Conservation (phyloP, 64 coral and sea anemone species). For the Montipora capricornis region DNA sequence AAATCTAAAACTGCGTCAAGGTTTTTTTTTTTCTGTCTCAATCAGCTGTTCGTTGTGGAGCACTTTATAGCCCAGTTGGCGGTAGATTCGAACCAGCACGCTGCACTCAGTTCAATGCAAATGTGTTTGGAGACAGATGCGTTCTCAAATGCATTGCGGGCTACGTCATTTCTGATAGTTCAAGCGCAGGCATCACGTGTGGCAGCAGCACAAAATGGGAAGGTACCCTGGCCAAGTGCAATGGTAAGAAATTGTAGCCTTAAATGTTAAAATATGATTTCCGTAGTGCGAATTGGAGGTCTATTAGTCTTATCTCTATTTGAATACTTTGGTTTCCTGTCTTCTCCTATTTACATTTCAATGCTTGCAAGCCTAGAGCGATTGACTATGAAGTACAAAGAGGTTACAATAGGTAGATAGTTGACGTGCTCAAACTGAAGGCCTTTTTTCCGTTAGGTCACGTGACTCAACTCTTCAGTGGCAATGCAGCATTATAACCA, state of each 20-base stretch:
- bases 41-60: constrained; percentile 42
- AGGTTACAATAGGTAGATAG: too few species aligned
- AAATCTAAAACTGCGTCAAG: neutral
- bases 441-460: too few species aligned
- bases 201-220: constrained; percentile 21
- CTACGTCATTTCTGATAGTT: constrained; percentile 31
- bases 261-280: neutral
- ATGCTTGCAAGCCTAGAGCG: too few species aligned
- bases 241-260: constrained; percentile 25
- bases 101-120: constrained; percentile 52
- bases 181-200: constrained; percentile 7
- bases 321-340: too few species aligned
- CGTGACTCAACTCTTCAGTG: too few species aligned
- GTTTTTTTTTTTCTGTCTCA: neutral
- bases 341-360: too few species aligned
- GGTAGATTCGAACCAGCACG: constrained; percentile 46
- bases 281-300: neutral
- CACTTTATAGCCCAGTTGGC: neutral
- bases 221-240: constrained; percentile 3
- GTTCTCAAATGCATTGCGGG: constrained; percentile 47
- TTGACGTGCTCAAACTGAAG: too few species aligned
- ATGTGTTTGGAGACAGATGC: constrained; percentile 62
- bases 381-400: too few species aligned
- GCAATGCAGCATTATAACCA: too few species aligned
- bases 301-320: neutral